A percentile compares a stretch with the other conserved stretches of the same genome.
Conservation (phyloP, 2,888 invertebrate genomes). For the Drosophila sordidula region DNA sequence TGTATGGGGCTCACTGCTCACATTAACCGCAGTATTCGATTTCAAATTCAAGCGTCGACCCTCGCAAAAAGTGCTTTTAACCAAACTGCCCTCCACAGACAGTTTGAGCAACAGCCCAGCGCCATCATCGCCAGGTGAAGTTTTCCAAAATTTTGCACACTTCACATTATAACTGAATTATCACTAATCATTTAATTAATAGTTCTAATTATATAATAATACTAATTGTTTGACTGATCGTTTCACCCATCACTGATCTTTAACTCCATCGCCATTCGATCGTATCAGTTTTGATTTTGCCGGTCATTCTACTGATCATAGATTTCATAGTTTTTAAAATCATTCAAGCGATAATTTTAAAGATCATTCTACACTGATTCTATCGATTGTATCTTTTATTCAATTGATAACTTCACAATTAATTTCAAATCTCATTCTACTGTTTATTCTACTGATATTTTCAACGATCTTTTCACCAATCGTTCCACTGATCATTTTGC, state of each 20-base stretch:
- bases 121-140: conserved; percentile 87
- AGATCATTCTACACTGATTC: neutral
- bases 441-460: neutral
- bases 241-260: neutral
- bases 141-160: conserved; percentile 52
- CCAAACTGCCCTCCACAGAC: conserved; percentile 87
- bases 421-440: neutral
- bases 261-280: too few relatives aligned
- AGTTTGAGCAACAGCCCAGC: conserved; percentile 87
- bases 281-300: too few relatives aligned
- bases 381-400: neutral
- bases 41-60: conserved; percentile 85
- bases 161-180: conserved; percentile 20
- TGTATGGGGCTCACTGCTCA: conserved; percentile 47
- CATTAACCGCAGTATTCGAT: conserved; percentile 78
- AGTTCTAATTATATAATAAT: conserved; percentile 9
- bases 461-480: neutral
- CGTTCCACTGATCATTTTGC: neutral
- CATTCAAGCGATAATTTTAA: conserved; percentile 7
- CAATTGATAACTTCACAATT: neutral
- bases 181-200: conserved; percentile 4
- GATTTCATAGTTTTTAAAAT: conserved; percentile 5
- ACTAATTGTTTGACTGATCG: neutral
- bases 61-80: conserved; percentile 86
- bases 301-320: neutral